These are phyloP conservation scores for Dendrolimus pini DNA, from an alignment of 2,888 invertebrate species.

Conservation along the genomic window DNA sequence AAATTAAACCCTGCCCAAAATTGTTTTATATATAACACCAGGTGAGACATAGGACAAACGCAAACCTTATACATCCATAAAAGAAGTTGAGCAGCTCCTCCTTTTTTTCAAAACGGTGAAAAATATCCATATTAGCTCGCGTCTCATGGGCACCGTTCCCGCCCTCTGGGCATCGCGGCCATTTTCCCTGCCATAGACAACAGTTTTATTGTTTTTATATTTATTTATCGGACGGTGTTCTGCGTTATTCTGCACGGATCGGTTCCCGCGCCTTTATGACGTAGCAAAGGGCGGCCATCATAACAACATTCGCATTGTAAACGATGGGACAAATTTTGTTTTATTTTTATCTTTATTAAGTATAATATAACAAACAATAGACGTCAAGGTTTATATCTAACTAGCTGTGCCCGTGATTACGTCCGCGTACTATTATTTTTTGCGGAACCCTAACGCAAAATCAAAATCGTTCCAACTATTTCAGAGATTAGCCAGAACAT, in stretches of 20 bases:
- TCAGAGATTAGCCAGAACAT: no score
- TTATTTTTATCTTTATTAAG: neutral
- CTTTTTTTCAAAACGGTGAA: neutral
- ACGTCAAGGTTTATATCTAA: neutral
- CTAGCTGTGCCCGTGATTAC: no score
- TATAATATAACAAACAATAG: neutral
- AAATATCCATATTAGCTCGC: conserved; percentile 1
- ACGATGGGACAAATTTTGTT: neutral
- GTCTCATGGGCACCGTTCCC: conserved; percentile 34
- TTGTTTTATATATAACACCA: no score
- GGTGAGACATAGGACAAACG: no score
- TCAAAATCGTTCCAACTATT: no score
- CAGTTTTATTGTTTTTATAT: conserved; percentile 75
- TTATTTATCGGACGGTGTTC: conserved; percentile 68
- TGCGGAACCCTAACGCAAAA: no score
- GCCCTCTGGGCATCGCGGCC: conserved; percentile 59
- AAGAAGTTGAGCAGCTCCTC: no score
- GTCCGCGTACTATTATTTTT: no score
- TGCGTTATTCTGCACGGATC: conserved; percentile 47
- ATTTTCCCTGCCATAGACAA: conserved; percentile 71
- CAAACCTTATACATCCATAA: no score
- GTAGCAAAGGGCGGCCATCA: conserved; percentile 34
- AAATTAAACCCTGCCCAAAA: no score
- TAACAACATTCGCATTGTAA: neutral
- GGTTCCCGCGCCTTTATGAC: conserved; percentile 52